Percentiles rank a stretch among this genome's conserved stretches.
Conservation (phyloP, 2,797 vertebrate species). For the Sandelia bainsii region DNA sequence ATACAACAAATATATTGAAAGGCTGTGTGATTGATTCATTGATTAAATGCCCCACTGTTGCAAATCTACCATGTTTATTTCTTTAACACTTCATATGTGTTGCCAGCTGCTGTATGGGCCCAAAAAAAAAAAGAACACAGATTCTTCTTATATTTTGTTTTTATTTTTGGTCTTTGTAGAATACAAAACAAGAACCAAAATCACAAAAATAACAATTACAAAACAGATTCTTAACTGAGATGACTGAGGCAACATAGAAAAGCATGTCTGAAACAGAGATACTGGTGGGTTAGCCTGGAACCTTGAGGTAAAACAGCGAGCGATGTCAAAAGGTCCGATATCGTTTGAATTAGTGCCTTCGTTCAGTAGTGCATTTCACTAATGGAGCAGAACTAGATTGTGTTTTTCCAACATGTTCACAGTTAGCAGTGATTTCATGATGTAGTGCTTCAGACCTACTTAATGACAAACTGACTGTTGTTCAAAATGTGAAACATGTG, state of each 20-base stretch:
- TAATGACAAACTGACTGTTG: conserved; percentile 56
- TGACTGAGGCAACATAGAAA: conserved; percentile 83
- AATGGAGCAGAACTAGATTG: conserved; percentile 58
- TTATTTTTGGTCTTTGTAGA: conserved; percentile 86
- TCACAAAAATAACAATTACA: conserved; percentile 85
- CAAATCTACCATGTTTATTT: too few relatives aligned
- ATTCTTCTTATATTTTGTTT: conserved; percentile 74
- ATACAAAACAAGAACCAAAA: conserved; percentile 87
- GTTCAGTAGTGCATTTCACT: conserved; percentile 80
- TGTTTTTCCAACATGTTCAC: conserved; percentile 59
- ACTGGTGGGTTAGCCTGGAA: conserved; percentile 73
- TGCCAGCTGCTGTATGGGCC: too few relatives aligned
- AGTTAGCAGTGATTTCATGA: conserved; percentile 67
- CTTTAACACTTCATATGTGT: too few relatives aligned
- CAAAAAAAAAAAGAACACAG: background rate
- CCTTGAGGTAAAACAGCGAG: conserved; percentile 78
- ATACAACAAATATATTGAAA: too few relatives aligned
- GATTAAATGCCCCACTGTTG: too few relatives aligned
- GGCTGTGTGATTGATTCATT: too few relatives aligned
- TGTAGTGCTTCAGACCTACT: conserved; percentile 63
- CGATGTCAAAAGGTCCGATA: conserved; percentile 66
- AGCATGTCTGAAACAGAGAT: conserved; percentile 80
- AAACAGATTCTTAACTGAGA: conserved; percentile 85
- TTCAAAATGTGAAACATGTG: conserved; percentile 63
- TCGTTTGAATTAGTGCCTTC: conserved; percentile 71